Conservation (phyloP, 2,888 invertebrate genomes). For the Macrophya alboannulata region DNA sequence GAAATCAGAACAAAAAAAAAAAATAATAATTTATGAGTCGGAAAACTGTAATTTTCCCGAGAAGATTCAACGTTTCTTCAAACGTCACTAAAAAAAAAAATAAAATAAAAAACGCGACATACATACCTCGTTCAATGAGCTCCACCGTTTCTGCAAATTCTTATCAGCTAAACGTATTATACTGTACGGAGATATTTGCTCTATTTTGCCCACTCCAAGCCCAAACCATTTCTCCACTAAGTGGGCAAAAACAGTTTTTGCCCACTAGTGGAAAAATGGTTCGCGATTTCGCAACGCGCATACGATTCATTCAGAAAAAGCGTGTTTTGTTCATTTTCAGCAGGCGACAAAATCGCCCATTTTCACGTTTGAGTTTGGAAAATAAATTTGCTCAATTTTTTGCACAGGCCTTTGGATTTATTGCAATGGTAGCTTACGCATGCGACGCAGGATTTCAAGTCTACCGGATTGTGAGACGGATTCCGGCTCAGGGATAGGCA, state of each 20-base stretch:
- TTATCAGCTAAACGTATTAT: too few species aligned
- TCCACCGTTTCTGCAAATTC: too few species aligned
- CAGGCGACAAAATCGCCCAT: slow-evolving; percentile 1
- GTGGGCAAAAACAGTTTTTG: slow-evolving; percentile 1
- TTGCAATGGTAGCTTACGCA: slow-evolving; percentile 90
- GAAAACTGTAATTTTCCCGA: too few species aligned
- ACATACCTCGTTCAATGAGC: too few species aligned
- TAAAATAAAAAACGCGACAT: too few species aligned
- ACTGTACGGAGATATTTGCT: too few species aligned
- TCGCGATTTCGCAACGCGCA: slow-evolving; percentile 17
- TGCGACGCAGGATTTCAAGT: slow-evolving; percentile 92
- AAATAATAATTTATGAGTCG: too few species aligned
- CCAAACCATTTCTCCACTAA: slow-evolving; percentile 10
- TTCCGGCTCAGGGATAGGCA: slow-evolving; percentile 86
- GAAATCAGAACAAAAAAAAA: too few species aligned
- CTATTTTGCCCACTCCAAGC: too few species aligned
- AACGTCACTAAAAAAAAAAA: too few species aligned
- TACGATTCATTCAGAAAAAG: slow-evolving; percentile 2
- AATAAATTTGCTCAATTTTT: not conserved
- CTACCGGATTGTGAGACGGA: slow-evolving; percentile 85
- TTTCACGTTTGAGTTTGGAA: slow-evolving; percentile 11
- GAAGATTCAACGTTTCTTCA: too few species aligned
- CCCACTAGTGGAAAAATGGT: slow-evolving; percentile 19
- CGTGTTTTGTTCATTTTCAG: slow-evolving; percentile 7
- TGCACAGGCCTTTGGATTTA: slow-evolving; percentile 86